Conservation (phyloP, 2,888 invertebrate genomes). For the Papilio demoleus region DNA sequence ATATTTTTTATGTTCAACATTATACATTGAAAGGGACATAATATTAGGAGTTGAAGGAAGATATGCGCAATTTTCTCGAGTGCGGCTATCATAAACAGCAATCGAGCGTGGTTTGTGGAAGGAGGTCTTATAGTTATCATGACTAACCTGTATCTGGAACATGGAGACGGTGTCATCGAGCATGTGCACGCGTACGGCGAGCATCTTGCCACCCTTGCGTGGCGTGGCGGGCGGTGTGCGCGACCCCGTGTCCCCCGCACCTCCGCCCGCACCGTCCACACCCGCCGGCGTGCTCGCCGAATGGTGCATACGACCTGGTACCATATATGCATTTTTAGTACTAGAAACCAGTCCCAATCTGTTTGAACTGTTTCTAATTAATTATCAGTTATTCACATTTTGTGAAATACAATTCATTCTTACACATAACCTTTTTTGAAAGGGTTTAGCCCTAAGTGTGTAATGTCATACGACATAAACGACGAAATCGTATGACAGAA, state of each 20-base stretch:
- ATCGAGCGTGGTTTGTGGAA: not conserved
- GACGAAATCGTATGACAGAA: not conserved
- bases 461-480: slow-evolving; percentile 3
- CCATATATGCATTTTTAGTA: not conserved
- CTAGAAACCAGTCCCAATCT: too few species aligned
- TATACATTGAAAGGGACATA: too few species aligned
- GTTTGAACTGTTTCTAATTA: too few species aligned
- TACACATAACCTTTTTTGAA: too few species aligned
- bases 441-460: not conserved
- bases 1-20: too few species aligned
- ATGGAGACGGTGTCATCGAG: slow-evolving; percentile 94
- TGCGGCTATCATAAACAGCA: not conserved
- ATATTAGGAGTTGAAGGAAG: too few species aligned
- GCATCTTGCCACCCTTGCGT: slow-evolving; percentile 93
- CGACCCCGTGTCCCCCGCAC: slow-evolving; percentile 47
- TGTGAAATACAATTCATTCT: too few species aligned
- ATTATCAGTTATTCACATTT: too few species aligned
- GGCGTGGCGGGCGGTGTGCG: slow-evolving; percentile 91
- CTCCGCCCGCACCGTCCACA: slow-evolving; percentile 87
- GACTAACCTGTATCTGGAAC: slow-evolving; percentile 94
- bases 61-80: not conserved
- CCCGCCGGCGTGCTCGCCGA: slow-evolving; percentile 93
- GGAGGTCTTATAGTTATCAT: not conserved
- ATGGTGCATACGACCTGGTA: slow-evolving; percentile 89
- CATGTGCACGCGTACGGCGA: slow-evolving; percentile 94